Evolutionary conservation across 2,797 vertebrate species (phyloP), one percentile per base, ranked within the genome.

Genomic region (Rhabdomys pumilio): DNA sequence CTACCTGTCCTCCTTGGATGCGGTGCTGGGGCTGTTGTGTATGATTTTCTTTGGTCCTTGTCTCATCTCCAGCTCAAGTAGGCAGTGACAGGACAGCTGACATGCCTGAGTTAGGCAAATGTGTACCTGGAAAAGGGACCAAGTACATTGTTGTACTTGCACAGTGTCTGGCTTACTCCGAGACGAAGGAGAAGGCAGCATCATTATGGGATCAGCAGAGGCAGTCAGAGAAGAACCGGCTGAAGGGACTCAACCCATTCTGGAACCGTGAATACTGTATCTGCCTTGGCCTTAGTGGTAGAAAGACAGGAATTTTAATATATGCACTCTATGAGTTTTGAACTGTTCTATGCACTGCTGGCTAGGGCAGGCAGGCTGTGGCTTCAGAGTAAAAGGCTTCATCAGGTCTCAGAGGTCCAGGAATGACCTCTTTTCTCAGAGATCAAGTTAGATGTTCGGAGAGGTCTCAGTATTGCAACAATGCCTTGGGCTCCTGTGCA

Each of bases 61-160:
- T 22, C 4, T 67, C 31, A 26, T 41, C 15, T 55, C 41, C 38
- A 44, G 63, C 4, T 69, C 1, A 2, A 13, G 29, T 8, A 34
- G 38, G 53, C 7, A 90, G 26, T 29, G 13, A 22, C 17, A 34
- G 53, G 47, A 0, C 0, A 72, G n/a, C 44, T 59, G 81, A 73
- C 6, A 2, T 0, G 2, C 53, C 12, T 9, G n/a, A 5, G 3
- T 29, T 34, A 34, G 72, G 57, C 53, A 14, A 31, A 11, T 0
- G 1, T 3, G 1, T 3, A 11, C 22, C 69, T 57, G 75, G 17
- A 41, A 2, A 50, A 29, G 17, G 63, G 20, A n/a, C 26, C 15
- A 0, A 38, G 26, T 4, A 44, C 69, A 20, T 34, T 72, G 19
- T 4, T 29, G 44, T 2, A 3, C 19, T 38, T 24, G 7, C 67